Base-by-base conservation (phyloP, 1,140 invertebrate genomes). In the Drosophila nasuta region DNA sequence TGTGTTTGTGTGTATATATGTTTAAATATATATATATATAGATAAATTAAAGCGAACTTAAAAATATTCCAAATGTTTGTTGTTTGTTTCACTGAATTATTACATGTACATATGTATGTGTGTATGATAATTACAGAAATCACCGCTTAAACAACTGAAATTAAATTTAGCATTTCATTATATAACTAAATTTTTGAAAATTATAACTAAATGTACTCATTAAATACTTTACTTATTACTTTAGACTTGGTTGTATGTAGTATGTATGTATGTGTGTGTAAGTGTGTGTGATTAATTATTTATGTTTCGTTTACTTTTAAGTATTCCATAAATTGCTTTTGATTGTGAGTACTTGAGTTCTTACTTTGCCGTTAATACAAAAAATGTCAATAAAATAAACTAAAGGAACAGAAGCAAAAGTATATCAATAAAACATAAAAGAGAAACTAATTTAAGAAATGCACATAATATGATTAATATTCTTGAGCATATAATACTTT, bases 401-500 rank as follows among this genome's bases (percentile, higher is more conserved):
- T 10, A 60, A 25, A 11, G 11, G 41, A 46, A 30, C 41, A 60
- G 25, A 11, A 66, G 65, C 30, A 52, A 65, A 77, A 65, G 43
- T 54, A 72, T 64, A 45, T 30, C 6, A 41, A 35, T 17, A 38
- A 25, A 25, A 57, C 67, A 25, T 20, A 30, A 69, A 74, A 38
- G 13, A 49, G 52, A 83, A 72, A 75, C 81, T 75, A 82, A 65
- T 80, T 68, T 73, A 72, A 59, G 56, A 85, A 86, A 85, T 85
- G 81, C 81, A 85, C 81, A 75, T 72, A 60, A 71, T 82, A 33
- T 30, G 49, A 41, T 57, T 68, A 63, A 58, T 75, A 69, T 66
- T 79, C 79, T 86, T 82, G 83, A 86, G 82, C 82, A 88, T 82
- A 79, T 87, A 87, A 87, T 87, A 87, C 82, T 25, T 87, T 78